phyloP scores from a whole-genome alignment of 2,113 vertebrate genomes.

The Nycticryphes semicollaris region DNA sequence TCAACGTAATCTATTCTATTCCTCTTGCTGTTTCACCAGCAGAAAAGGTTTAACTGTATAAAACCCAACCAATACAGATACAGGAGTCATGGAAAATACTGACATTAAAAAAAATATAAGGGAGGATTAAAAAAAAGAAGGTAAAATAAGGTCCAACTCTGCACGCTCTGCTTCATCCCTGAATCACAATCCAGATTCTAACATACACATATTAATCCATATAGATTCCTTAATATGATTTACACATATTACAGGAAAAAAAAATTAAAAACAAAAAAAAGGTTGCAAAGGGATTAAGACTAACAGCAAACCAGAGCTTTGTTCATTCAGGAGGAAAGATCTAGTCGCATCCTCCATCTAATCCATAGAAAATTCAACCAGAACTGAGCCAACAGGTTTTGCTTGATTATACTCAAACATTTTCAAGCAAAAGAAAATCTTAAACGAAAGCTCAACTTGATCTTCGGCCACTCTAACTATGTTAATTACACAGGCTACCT shows the following conservation, averaged over 20 bases:
- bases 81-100: background rate
- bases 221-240: background rate
- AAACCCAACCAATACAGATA: background rate
- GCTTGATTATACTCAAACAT: background rate
- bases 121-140: background rate
- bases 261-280: no score
- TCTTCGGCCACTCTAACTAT: background rate
- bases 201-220: fast-evolving
- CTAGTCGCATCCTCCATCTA: background rate
- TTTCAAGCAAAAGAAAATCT: background rate
- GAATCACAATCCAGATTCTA: background rate
- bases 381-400: background rate
- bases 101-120: background rate
- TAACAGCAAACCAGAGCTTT: background rate
- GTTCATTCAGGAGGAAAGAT: background rate
- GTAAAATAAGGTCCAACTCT: background rate
- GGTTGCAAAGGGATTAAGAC: conserved; percentile 28
- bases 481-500: background rate
- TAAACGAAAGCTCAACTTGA: background rate
- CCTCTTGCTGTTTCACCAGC: background rate
- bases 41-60: background rate
- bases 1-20: background rate
- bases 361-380: background rate
- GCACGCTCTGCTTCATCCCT: background rate
- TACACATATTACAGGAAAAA: background rate